phyloP scores from a whole-genome alignment of 2,888 invertebrate genomes.

The Cancer borealis region DNA sequence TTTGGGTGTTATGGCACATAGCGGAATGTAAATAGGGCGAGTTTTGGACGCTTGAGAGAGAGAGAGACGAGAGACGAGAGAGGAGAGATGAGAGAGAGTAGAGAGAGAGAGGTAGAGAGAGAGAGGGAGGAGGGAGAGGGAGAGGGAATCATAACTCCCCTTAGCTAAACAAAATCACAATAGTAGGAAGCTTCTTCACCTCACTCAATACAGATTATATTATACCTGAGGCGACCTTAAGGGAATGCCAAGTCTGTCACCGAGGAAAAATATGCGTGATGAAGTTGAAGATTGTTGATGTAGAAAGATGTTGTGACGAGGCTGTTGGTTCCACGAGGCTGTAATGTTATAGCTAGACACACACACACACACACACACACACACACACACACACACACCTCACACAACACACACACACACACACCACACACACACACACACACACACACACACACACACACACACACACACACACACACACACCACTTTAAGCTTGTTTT shows the following conservation, averaged over 20 bases:
- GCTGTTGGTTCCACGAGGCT: not conserved
- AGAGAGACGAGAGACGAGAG: not conserved
- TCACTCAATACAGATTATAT: too few relatives aligned
- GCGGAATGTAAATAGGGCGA: constrained; percentile 54
- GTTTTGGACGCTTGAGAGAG: not conserved
- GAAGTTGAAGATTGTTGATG: not conserved
- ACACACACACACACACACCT: too few relatives aligned
- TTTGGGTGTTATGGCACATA: not conserved
- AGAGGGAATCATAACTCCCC: too few relatives aligned
- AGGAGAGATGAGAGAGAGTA: not conserved
- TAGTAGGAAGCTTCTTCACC: too few relatives aligned
- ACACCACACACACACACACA: not conserved
- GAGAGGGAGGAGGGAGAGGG: not conserved
- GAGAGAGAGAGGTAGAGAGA: not conserved
- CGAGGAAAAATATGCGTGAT: not conserved
- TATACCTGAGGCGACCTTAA: not conserved
- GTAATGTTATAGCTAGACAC: not conserved
- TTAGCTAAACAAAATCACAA: too few relatives aligned
- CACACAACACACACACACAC: not conserved
- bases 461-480: not conserved
- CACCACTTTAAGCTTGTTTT: not conserved
- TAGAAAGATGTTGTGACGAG: not conserved
- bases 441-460: not conserved
- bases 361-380: too few relatives aligned
- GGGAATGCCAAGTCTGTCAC: not conserved